These are phyloP conservation scores for Acanthiza pusilla DNA, from an alignment of 2,797 vertebrate genomes.

Conservation along the genomic window DNA sequence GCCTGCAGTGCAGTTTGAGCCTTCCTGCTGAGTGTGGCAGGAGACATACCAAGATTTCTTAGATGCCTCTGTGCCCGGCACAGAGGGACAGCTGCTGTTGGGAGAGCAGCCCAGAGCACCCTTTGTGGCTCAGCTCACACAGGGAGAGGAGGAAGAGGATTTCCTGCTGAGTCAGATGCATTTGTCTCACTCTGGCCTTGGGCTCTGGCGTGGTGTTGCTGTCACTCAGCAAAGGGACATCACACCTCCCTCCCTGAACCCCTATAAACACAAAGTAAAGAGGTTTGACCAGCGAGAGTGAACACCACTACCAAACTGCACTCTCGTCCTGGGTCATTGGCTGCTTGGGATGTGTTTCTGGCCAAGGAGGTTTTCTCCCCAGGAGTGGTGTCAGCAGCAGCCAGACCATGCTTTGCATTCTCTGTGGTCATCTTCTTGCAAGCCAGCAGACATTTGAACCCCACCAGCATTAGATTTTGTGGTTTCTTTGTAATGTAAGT, in stretches of 20 bases:
- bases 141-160: neutral
- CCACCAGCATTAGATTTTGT: neutral
- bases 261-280: neutral
- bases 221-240: neutral
- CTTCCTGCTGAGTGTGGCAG: slow-evolving; percentile 40
- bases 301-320: neutral
- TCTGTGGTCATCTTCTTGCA: neutral
- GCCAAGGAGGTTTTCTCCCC: neutral
- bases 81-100: slow-evolving; percentile 58
- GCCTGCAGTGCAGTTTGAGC: slow-evolving; percentile 24
- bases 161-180: slow-evolving; percentile 44
- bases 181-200: neutral
- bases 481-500: neutral
- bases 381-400: neutral
- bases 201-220: neutral
- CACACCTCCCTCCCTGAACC: neutral
- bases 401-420: neutral
- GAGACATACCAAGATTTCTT: slow-evolving; percentile 57
- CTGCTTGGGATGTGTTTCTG: neutral
- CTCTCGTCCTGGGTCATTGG: neutral
- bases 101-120: slow-evolving; percentile 40
- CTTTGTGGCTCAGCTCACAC: neutral
- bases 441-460: slow-evolving; percentile 1
- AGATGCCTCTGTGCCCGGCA: slow-evolving; percentile 21
- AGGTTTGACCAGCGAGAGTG: neutral